Evolutionary conservation across 2,113 vertebrate genomes (phyloP), one percentile per base, ranked within the genome.

Genomic region (Puma concolor): DNA sequence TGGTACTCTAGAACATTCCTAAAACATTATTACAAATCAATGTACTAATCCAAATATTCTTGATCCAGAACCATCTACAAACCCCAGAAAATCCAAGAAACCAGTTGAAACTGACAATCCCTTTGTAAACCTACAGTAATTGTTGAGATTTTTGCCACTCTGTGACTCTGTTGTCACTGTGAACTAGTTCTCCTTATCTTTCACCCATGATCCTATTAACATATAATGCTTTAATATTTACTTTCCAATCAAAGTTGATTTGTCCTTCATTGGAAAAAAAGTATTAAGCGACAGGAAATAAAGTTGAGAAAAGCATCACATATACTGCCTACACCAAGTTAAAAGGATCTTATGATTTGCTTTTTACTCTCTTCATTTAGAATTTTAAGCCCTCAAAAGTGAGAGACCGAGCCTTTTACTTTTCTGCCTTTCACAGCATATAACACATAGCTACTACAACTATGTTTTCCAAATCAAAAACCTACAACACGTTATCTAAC

Each of bases 31-130:
- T 81, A 88, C 21, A 91, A 88, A 79, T 66, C 88, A 95, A 79
- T 33, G 5, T 64, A 38, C 27, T 93, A 95, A 95, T 14, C 6
- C 36, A 95, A 80, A 88, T 64, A 88, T 33, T 92, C 36, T 87
- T 91, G 54, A 27, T 91, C 50, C 36, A 94, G 21, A 84, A 94
- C 93, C 17, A 92, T 80, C 19, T 83, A 86, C 19, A 94, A 95
- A 86, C 36, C 63, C 76, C 11, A 95, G 31, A 94, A 94, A 94
- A 94, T n/a, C 31, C 57, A 95, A 81, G 64, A 91, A 85, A 96
- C 1, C 44, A n/a, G 14, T 16, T 92, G 31, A 96, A 96, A 95
- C 0, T 80, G 48, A 92, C 21, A 86, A 89, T 91, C 54, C 16
- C 31, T 95, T 92, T 88, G 63, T 90, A 84, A 94, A 48, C 21